Conservation (phyloP, 2,888 invertebrate genomes). For the Pterostichus madidus region DNA sequence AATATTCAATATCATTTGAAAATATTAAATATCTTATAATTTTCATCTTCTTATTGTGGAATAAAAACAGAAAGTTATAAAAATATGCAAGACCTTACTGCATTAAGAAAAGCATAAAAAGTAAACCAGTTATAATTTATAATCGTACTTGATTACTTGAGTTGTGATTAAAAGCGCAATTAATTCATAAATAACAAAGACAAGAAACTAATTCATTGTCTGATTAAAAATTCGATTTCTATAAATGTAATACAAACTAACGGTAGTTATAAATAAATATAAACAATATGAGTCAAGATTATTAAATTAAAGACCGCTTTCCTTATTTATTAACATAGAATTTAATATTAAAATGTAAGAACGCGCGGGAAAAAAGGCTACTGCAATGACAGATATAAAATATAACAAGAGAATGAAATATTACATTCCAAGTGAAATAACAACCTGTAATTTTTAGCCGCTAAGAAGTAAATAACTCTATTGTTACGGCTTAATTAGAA, state of each 20-base stretch:
- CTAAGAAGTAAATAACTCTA: conserved; percentile 51
- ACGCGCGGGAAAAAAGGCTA: conserved; percentile 21
- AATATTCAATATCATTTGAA: no score
- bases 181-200: conserved; percentile 39
- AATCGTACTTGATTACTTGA: conserved; percentile 29
- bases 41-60: no score
- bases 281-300: conserved; percentile 14
- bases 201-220: conserved; percentile 22
- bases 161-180: conserved; percentile 34
- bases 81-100: not conserved
- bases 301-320: conserved; percentile 29
- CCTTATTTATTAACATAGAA: conserved; percentile 24
- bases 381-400: conserved; percentile 52
- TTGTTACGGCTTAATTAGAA: conserved; percentile 61
- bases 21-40: no score
- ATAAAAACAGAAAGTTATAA: no score
- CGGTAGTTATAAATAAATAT: conserved; percentile 8
- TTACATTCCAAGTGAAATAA: conserved; percentile 44
- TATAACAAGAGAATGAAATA: conserved; percentile 61
- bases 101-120: conserved; percentile 36
- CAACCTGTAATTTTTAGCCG: conserved; percentile 46
- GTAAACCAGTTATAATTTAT: conserved; percentile 29
- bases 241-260: not conserved
- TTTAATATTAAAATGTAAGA: conserved; percentile 45
- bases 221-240: conserved; percentile 6